A percentile compares a stretch with the other conserved stretches of the same genome.
phyloP scores from a whole-genome alignment of 1,140 invertebrate species.

The Drosophila pallidifrons region DNA sequence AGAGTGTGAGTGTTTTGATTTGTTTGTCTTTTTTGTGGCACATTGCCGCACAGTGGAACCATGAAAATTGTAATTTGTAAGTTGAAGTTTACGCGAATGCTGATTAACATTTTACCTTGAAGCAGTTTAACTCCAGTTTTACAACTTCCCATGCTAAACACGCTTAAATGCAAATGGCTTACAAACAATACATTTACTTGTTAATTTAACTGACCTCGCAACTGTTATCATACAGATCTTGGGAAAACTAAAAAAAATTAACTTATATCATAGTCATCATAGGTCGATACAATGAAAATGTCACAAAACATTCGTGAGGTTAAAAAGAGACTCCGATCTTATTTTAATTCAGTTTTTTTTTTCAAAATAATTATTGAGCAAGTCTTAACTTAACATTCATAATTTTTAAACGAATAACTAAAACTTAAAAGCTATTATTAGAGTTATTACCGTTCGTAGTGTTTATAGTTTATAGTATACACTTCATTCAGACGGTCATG shows the following conservation, averaged over 20 bases:
- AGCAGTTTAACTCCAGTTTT: constrained; percentile 23
- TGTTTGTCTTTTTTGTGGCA: constrained; percentile 73
- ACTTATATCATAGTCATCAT: constrained; percentile 4
- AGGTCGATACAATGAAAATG: too few relatives aligned
- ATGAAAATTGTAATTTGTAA: not conserved
- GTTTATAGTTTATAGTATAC: too few relatives aligned
- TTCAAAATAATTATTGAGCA: too few relatives aligned
- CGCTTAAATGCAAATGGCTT: constrained; percentile 45
- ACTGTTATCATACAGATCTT: constrained; percentile 35
- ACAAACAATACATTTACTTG: constrained; percentile 34
- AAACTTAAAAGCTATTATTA: too few relatives aligned
- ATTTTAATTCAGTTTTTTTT: too few relatives aligned
- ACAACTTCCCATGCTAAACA: constrained; percentile 43
- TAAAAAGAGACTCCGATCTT: too few relatives aligned
- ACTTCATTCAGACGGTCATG: too few relatives aligned
- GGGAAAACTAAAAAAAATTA: constrained; percentile 14
- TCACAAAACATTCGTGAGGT: too few relatives aligned
- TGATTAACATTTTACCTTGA: constrained; percentile 34
- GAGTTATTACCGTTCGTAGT: too few relatives aligned
- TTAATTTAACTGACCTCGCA: constrained; percentile 34
- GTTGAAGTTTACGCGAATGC: constrained; percentile 4
- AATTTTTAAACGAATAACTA: too few relatives aligned
- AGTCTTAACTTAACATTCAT: too few relatives aligned
- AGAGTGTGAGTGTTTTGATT: constrained; percentile 42
- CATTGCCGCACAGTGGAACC: constrained; percentile 61